These are phyloP conservation scores for Cyphotilapia sp. DNA, from an alignment of 2,113 vertebrate species.

Conservation along the genomic window DNA sequence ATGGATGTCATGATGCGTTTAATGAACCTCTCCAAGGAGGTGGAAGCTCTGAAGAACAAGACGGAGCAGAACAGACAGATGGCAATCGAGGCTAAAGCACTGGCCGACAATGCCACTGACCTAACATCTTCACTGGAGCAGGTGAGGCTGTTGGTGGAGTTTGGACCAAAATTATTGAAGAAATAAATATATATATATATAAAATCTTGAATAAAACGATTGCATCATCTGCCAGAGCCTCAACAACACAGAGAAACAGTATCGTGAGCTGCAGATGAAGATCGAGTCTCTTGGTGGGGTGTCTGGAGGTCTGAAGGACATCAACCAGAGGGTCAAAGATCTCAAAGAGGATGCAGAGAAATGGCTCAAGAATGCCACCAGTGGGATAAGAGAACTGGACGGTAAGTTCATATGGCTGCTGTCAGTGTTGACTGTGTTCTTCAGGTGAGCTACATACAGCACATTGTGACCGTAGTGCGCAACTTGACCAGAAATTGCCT, in stretches of 20 bases:
- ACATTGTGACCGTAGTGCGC: background rate
- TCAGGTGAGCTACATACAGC: background rate
- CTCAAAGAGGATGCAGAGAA: slow-evolving; percentile 70
- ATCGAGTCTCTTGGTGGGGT: slow-evolving; percentile 47
- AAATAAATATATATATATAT: background rate
- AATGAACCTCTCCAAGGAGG: slow-evolving; percentile 55
- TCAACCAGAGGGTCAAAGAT: slow-evolving; percentile 53
- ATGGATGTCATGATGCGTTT: slow-evolving; percentile 64
- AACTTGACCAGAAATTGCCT: background rate
- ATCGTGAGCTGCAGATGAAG: slow-evolving; percentile 63
- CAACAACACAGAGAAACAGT: slow-evolving; percentile 62
- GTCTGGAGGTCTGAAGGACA: slow-evolving; percentile 10
- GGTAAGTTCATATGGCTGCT: slow-evolving; percentile 54
- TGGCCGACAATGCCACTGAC: slow-evolving; percentile 57
- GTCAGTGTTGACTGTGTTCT: background rate
- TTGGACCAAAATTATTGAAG: background rate
- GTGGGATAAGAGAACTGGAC: slow-evolving; percentile 67
- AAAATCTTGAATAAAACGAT: background rate
- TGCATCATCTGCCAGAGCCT: slow-evolving; percentile 61
- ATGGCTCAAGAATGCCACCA: slow-evolving; percentile 72
- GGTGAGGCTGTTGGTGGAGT: background rate
- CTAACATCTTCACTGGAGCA: slow-evolving; percentile 57
- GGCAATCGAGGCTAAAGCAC: slow-evolving; percentile 60
- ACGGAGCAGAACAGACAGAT: slow-evolving; percentile 48
- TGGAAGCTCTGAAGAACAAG: slow-evolving; percentile 62